Evolutionary conservation across 92 coral and sea anemone genomes (phyloP), one percentile per base, ranked within the genome.

Genomic region (Phenganax subtilis): DNA sequence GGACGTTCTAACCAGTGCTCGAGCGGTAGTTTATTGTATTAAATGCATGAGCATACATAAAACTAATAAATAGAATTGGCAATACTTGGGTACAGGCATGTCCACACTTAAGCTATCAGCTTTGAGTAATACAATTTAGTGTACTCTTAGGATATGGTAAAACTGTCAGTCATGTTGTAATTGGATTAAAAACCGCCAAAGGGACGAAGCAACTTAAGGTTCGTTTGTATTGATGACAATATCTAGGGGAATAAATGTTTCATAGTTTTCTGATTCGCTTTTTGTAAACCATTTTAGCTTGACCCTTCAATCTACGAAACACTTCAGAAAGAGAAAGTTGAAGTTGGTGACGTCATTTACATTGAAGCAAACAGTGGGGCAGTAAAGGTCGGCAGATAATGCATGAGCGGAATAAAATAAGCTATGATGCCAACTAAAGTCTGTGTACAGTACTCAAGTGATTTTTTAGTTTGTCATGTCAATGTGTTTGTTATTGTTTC

Each of bases 361-460:
- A 96, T 96, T 70, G 99, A 96, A 74, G 93, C 99, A 61, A 96
- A 96, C 83, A 96, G 99, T 90, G 99, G 99, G 8, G 99, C 99
- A 0, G 97, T 96, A 16, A 96, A 96, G 99, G 99, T 96, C 63
- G 6, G 59, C 47, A 37, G 47, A 37, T 37, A 37, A 2, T 37
- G 47, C 47, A 37, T 37, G 5, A 37, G 47, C 47, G 47, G 3
- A 20, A 37, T 5, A 37, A 37, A 37, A 37, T 37, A 1, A 37
- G 47, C 47, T 37, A 37, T 37, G 47, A 37, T 37, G 47, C 47
- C 47, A 37, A 5, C 2, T 58, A 15, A 27, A 47, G 51, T 0
- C 12, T 9, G 56, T 37, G 9, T 10, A 20, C 9, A 12, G 51
- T 25, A 53, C 57, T 37, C 0, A 17, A 25, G 31, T 58, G 76